Evolutionary conservation across 2,113 vertebrate species (phyloP), one percentile per base, ranked within the genome.

Genomic region (Varanus komodoensis): DNA sequence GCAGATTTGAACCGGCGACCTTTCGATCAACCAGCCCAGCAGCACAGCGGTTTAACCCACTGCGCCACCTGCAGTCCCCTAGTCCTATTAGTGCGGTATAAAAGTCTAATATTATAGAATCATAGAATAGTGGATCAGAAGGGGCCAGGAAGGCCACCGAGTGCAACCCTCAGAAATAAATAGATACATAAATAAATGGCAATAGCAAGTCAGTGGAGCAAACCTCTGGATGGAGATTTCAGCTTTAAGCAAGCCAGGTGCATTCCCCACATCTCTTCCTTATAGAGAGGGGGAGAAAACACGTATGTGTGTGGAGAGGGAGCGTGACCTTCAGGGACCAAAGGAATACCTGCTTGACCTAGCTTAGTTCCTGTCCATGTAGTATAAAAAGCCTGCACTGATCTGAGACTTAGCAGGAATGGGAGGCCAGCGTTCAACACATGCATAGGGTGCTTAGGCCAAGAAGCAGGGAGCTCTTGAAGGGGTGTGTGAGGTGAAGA

Each of bases 361-460:
- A 29, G 54, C 54, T 5, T 8, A 64, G 81, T 83, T 67, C 61
- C 9, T n/a, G 1, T 52, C 44, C 8, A 19, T 44, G 61, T 25
- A 8, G 2, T 21, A 19, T 23, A 83, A 44, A 19, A 50, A n/a
- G 32, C 67, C 48, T 27, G 73, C 38, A 44, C 38, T 44, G 38
- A 44, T 1, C 38, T 44, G 38, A 44, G 38, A 44, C 38, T 44
- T 71, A 78, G 38, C 34, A 77, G 12, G n/a, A 77, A 57, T 3
- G 32, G 7, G 23, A 12, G 38, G 14, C 34, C 27, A 67, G 19
- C 17, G 68, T 79, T 89, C 82, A 69, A 21, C 83, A 44, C 74
- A 85, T 71, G 89, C 85, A 90, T 85, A 71, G 54, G 74, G 75
- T 84, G 54, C 89, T 89, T 89, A 78, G 64, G 44, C 32, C 48